phyloP scores from a whole-genome alignment of 2,797 vertebrate genomes.

The Semaprochilodus insignis region DNA sequence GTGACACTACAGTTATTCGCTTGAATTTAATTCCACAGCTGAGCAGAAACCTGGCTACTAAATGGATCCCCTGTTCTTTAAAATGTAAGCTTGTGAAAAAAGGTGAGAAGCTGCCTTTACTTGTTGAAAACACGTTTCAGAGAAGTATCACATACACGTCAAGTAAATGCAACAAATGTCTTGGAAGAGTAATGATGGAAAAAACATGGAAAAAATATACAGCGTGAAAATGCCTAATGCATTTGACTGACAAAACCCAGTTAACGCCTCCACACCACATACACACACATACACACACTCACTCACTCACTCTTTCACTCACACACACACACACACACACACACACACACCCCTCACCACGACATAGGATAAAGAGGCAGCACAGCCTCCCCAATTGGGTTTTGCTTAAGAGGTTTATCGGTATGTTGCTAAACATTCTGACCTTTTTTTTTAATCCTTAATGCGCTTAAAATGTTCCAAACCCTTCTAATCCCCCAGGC shows the following conservation, averaged over 20 bases:
- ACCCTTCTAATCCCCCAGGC: slow-evolving; percentile 69
- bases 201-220: slow-evolving; percentile 36
- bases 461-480: slow-evolving; percentile 75
- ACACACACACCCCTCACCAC: slow-evolving; percentile 22
- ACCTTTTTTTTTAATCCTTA: slow-evolving; percentile 73
- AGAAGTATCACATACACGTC: neutral
- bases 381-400: slow-evolving; percentile 69
- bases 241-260: slow-evolving; percentile 40
- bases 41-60: neutral
- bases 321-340: slow-evolving; percentile 12
- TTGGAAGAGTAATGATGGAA: slow-evolving; percentile 33
- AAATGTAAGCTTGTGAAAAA: neutral
- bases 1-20: neutral
- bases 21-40: neutral
- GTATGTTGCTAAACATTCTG: slow-evolving; percentile 74
- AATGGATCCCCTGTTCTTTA: neutral
- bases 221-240: slow-evolving; percentile 43
- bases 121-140: neutral
- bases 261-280: slow-evolving; percentile 40
- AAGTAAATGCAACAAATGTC: slow-evolving; percentile 14
- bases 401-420: slow-evolving; percentile 74
- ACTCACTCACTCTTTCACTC: slow-evolving; percentile 27
- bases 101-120: neutral
- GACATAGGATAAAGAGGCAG: slow-evolving; percentile 75
- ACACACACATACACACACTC: slow-evolving; percentile 24